Base-by-base conservation (phyloP, 2,113 vertebrate species). In the Cephalopterus ornatus region DNA sequence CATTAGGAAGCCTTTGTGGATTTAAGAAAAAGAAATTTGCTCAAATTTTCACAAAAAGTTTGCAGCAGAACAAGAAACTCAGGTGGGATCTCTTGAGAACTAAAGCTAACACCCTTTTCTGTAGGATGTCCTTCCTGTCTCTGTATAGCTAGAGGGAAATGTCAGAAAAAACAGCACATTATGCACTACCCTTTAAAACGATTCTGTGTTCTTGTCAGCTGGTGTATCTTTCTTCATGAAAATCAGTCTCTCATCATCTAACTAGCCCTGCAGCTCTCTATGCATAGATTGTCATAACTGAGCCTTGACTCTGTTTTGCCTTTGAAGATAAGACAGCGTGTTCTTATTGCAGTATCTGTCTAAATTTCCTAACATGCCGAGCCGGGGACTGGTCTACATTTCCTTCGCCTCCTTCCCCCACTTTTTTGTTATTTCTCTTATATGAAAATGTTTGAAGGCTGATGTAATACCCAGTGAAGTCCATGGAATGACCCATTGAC, bases 201-300 rank as follows among this genome's bases (percentile, higher is more conserved):
- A 95, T 86, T 88, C 53, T 2, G 3, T 88, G 81, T 75, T 92
- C 89, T 95, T 97, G 89, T 97, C 91, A 88, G 75, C 39, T 83
- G 67, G 35, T 88, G 47, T 53, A 95, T 94, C 91, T 95, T 95
- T 77, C 75, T 84, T 83, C 61, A 63, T 39, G 55, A 88, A 93
- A 94, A 94, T 91, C 95, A 88, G 88, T 71, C 74, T 88, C 82
- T 96, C 89, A 67, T 85, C 81, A 93, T 88, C 77, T 88, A 93
- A 88, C 71, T 68, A 95, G 72, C 95, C 91, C 95, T 92, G 65
- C 82, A 95, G 93, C 85, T 56, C 56, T 89, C 87, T 88, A 52
- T 93, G 84, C 85, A 65, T 47, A 94, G 93, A 92, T 90, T 80
- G 95, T 58, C 52, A 17, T 63, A 92, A 88, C 67, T 35, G 63